These are phyloP conservation scores for Sebastes dallii DNA, from an alignment of 2,797 vertebrate genomes.

Conservation along the genomic window DNA sequence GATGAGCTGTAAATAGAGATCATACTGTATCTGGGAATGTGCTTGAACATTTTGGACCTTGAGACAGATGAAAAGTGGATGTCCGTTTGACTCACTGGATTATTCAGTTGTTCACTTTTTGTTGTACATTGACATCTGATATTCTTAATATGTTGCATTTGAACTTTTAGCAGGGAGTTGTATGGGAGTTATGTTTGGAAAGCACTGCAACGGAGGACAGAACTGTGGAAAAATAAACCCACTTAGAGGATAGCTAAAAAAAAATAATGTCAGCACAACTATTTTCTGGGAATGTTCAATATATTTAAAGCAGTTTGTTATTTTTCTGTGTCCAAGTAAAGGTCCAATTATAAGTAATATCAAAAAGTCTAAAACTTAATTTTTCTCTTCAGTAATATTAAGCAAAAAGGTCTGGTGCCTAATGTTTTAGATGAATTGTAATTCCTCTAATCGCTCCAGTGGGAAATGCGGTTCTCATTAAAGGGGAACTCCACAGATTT, in stretches of 20 bases:
- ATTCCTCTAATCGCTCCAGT: not conserved
- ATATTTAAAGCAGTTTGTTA: not conserved
- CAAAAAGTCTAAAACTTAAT: not conserved
- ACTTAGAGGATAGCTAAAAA: not conserved
- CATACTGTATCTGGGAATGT: conserved; percentile 19
- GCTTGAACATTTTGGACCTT: conserved; percentile 4
- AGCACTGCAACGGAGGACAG: not conserved
- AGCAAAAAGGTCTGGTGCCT: not conserved
- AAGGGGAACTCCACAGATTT: not conserved
- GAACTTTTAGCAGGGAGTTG: not conserved
- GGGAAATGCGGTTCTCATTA: not conserved
- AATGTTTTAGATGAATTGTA: not conserved
- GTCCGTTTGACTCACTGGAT: conserved; percentile 12
- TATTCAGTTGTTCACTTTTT: not conserved
- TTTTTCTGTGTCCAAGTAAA: not conserved
- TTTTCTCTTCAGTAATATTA: not conserved
- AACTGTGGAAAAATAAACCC: not conserved
- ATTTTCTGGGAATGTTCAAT: not conserved
- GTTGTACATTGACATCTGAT: not conserved
- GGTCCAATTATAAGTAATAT: not conserved
- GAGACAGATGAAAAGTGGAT: not conserved
- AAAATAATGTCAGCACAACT: not conserved
- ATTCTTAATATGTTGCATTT: not conserved
- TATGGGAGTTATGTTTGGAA: not conserved
- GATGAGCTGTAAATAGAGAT: conserved; percentile 42